These are phyloP conservation scores for Montipora efflorescens DNA, from an alignment of 64 coral and sea anemone species.

Conservation along the genomic window DNA sequence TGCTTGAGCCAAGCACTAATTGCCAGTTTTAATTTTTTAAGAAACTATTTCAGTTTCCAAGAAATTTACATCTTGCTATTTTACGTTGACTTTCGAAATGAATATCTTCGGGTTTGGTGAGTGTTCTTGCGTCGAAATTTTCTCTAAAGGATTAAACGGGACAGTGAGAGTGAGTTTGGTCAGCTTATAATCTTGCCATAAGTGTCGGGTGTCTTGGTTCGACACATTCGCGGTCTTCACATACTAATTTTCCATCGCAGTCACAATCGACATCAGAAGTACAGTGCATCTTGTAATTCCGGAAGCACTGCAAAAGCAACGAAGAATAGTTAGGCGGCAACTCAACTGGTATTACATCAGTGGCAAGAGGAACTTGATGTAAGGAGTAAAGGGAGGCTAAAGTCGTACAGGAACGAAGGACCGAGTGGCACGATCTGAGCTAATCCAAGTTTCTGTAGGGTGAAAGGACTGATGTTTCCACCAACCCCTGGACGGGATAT, in stretches of 20 bases:
- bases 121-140: not conserved
- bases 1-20: not conserved
- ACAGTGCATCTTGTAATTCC: not conserved
- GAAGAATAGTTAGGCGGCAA: not conserved
- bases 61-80: slow-evolving; percentile 33
- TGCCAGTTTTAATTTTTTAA: not conserved
- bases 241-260: not conserved
- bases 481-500: no score
- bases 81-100: not conserved
- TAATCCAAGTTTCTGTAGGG: no score
- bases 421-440: no score
- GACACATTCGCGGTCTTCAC: slow-evolving; percentile 31
- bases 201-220: not conserved
- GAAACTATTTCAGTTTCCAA: not conserved
- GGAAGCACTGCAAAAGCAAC: slow-evolving; percentile 5
- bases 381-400: no score
- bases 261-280: not conserved
- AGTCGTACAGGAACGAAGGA: no score
- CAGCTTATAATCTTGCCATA: not conserved
- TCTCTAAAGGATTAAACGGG: not conserved
- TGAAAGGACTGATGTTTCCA: no score
- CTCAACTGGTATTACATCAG: no score
- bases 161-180: not conserved
- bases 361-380: no score
- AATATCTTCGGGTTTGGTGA: not conserved